Evolutionary conservation across 2,888 invertebrate genomes (phyloP), one percentile per base, ranked within the genome.

Genomic region (Acanthosepion esculentum): DNA sequence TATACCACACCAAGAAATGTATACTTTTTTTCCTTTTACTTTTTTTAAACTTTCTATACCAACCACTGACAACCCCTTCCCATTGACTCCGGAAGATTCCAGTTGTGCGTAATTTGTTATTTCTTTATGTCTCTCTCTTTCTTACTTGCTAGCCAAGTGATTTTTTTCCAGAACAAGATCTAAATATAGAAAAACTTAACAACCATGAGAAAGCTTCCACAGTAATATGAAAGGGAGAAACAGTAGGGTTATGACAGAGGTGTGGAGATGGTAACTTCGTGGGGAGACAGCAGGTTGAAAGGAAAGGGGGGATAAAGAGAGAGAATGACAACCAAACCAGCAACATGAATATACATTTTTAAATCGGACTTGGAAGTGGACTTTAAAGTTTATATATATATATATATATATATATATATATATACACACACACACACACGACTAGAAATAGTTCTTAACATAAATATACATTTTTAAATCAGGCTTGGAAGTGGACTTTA

Each of bases 81-180:
- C 78, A 78, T 78, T 78, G 33, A n/a, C n/a, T 33, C n/a, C n/a
- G 78, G 78, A 78, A 78, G 78, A 78, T 78, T 78, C 78, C 78
- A 78, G n/a, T 78, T 7, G 78, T 78, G n/a, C 33, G 78, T 78
- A 78, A 78, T 78, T 78, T 78, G 78, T 78, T 78, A n/a, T 15
- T 23, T 78, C 78, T 78, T 10, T n/a, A 29, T 78, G 78, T 26
- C n/a, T n/a, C 6, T n/a, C 8, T 29, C 78, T 78, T 12, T 12
- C n/a, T 26, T 29, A 23, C n/a, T 12, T n/a, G n/a, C 78, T 78
- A n/a, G 78, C 78, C 78, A 78, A 78, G 78, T 33, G n/a, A 33
- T 78, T 78, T 78, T 78, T 78, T 78, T 78, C 78, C 78, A 78
- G n/a, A 78, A 78, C 78, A 78, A 78, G 78, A 78, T 78, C 78